Evolutionary conservation across 2,113 vertebrate genomes (phyloP).

Genomic region (Eurystomus gularis): DNA sequence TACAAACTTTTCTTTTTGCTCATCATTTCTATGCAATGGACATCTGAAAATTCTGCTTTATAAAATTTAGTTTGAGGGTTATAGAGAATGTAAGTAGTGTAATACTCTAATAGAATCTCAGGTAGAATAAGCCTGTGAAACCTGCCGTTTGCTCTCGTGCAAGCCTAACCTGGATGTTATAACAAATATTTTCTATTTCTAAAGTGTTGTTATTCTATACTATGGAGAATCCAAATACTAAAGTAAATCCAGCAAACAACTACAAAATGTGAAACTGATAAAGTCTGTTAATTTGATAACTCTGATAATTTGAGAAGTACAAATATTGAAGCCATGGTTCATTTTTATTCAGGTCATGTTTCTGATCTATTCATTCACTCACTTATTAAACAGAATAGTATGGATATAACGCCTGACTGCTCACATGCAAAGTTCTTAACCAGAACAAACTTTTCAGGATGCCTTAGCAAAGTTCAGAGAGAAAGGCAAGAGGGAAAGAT

Average conservation of each 20-base stretch:
- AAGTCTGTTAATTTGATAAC: too few species aligned
- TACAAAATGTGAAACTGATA: background rate
- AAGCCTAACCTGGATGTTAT: background rate
- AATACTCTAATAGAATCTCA: background rate
- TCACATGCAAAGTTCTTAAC: background rate
- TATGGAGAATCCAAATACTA: background rate
- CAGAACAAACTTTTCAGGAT: background rate
- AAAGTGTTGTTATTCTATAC: background rate
- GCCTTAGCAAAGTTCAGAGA: background rate
- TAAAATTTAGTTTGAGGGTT: background rate
- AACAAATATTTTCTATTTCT: background rate
- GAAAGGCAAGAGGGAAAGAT: background rate
- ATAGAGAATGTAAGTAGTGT: background rate
- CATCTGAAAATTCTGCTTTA: background rate
- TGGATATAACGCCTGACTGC: background rate
- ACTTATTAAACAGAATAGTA: background rate
- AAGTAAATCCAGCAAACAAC: background rate
- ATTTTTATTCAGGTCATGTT: background rate
- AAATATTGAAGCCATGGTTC: background rate
- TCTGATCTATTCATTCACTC: background rate
- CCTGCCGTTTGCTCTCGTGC: background rate
- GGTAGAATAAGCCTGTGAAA: background rate
- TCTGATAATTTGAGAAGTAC: background rate
- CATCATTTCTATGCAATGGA: background rate
- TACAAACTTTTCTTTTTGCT: background rate